Base-by-base conservation (phyloP, 2,113 vertebrate species). In the Platycercus adscitus region DNA sequence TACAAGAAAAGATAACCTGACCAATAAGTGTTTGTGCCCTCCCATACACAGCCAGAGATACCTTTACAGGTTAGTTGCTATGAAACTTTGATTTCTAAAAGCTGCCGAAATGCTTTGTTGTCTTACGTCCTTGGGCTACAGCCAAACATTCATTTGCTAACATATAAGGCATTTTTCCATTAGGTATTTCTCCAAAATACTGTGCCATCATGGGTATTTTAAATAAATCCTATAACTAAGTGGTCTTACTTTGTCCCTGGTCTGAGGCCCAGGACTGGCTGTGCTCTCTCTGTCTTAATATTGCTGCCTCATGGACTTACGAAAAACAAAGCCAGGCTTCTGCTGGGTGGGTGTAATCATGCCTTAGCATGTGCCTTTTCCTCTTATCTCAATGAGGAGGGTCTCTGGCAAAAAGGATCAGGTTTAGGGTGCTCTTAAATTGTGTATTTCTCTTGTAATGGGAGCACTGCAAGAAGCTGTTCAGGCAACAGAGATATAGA, bases 401-500 rank as follows among this genome's bases (percentile, higher is more conserved):
- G 11, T 4, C 13, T 71, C 29, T 76, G 37, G 25, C 47, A 76
- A 61, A 88, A 86, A 61, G 35, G 52, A 69, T 86, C 31, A 11
- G 11, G 19, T 60, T 60, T 80, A 83, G 23, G n/a, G 23, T 69
- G 20, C 39, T 64, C 39, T 86, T 53, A 46, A 79, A 81, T 77
- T 7, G 10, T 23, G 0, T n/a, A 9, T 83, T 94, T 69, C 39
- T 71, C 14, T 80, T 80, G 46, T 35, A 76, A 25, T 0, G 0
- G 33, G 60, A 73, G 24, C 14, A 0, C 75, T 43, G 31, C 61
- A n/a, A 56, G 55, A 66, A 61, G 37, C 83, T 76, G 18, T 44
- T 77, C 11, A 12, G 75, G 65, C 3, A 3, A 1, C 18, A 64
- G 11, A 2, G 29, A 21, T 3, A 1, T 4, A 2, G 69, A 84